phyloP scores from a whole-genome alignment of 1,140 invertebrate genomes.

The Ceratina australensis region DNA sequence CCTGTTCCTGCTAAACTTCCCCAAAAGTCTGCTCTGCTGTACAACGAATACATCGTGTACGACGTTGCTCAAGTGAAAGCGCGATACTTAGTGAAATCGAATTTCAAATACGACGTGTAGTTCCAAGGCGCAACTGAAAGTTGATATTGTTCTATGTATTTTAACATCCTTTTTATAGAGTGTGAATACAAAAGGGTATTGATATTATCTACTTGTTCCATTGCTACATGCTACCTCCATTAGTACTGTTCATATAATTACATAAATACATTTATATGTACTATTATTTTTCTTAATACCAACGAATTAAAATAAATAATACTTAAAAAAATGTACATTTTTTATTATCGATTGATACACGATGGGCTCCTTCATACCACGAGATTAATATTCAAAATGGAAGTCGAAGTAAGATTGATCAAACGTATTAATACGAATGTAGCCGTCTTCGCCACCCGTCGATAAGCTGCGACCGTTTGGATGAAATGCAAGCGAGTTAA shows the following conservation, averaged over 20 bases:
- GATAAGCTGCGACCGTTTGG: conserved; percentile 98
- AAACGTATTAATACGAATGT: conserved; percentile 96
- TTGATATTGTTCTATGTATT: not conserved
- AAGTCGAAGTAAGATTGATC: conserved; percentile 98
- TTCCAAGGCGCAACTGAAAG: not conserved
- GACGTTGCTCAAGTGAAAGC: conserved; percentile 93
- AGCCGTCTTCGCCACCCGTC: conserved; percentile 99
- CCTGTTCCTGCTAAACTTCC: conserved; percentile 71
- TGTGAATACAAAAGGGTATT: no score
- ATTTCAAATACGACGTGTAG: conserved; percentile 86
- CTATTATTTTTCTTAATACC: not conserved
- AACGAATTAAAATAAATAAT: no score
- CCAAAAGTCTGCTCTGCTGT: conserved; percentile 83
- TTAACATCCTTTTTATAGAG: no score
- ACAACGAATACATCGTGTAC: conserved; percentile 96
- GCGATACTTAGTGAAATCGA: conserved; percentile 88
- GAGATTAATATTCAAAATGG: conserved; percentile 92
- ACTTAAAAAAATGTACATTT: conserved; percentile 18
- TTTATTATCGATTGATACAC: conserved; percentile 24
- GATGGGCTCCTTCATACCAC: conserved; percentile 12
- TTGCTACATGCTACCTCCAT: conserved; percentile 9
- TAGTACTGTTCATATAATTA: not conserved
- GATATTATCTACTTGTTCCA: no score
- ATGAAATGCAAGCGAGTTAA: conserved; percentile 99
- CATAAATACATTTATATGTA: not conserved